phyloP scores from a whole-genome alignment of 2,888 invertebrate genomes.

The Phania funesta region DNA sequence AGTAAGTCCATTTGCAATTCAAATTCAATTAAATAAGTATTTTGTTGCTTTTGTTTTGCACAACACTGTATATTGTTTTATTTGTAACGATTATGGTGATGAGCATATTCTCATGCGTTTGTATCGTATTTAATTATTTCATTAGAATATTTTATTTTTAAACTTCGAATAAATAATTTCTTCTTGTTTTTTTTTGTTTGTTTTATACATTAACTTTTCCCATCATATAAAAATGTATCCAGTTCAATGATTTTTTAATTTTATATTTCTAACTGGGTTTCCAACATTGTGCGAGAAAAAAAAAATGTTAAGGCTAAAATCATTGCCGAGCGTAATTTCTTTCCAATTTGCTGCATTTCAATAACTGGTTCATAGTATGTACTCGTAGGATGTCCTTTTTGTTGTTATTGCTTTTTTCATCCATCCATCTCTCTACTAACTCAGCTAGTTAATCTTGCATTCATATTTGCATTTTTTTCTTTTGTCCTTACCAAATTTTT shows the following conservation, averaged over 20 bases:
- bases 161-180: too few species aligned
- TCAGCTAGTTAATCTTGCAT: conserved; percentile 12
- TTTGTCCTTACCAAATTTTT: conserved; percentile 10
- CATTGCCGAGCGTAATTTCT: background rate
- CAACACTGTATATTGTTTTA: too few species aligned
- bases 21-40: too few species aligned
- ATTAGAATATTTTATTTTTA: too few species aligned
- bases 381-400: background rate
- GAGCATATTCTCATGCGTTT: too few species aligned
- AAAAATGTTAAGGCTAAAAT: background rate
- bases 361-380: background rate
- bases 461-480: conserved; percentile 32
- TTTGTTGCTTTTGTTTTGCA: too few species aligned
- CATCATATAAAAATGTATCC: background rate
- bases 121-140: too few species aligned
- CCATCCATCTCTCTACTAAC: background rate
- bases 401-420: background rate
- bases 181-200: too few species aligned
- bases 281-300: background rate
- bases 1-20: too few species aligned
- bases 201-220: background rate
- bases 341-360: conserved; percentile 1
- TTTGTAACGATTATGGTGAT: too few species aligned
- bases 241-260: background rate
- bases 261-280: background rate